Base-by-base conservation (phyloP, 2,888 invertebrate species). In the Thymelicus acteon region DNA sequence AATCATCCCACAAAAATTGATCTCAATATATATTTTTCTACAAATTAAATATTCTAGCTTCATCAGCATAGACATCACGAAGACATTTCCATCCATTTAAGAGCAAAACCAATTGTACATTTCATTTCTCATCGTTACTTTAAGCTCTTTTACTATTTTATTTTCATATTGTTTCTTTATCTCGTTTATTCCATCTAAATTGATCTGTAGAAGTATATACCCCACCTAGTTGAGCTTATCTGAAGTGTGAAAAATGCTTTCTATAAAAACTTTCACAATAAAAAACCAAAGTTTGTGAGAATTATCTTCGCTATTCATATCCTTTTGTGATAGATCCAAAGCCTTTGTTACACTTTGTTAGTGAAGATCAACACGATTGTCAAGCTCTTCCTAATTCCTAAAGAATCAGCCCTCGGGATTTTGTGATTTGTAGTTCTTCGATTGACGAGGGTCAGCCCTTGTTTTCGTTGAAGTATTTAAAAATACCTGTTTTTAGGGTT, bases 381-480 rank as follows among this genome's bases (percentile, higher is more conserved):
- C 44, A 66, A 57, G 57, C 47, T 57, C 64, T 66, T 44, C 57
- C 57, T 66, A 66, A 60, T 60, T 60, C 10, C 15, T 15, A 60
- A 60, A 10, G 60, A 60, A 10, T 19, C 1, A 6, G 15, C 37
- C 58, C 58, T n/a, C 15, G 52, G 63, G 63, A 15, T 63, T 52
- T 52, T 63, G 10, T 63, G 63, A 63, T 63, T 52, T 63, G 49
- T 52, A 19, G 61, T 24, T 47, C 15, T 39, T 60, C 60, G 40
- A 39, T 15, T 63, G 49, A 63, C 37, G 12, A 52, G 63, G 63
- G 49, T 63, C 49, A 49, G 19, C 52, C 37, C 63, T 49, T 49
- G 49, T 62, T 62, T 62, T 13, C 48, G 10, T 4, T 12, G 6
- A 31, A 5, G 8, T 58, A 39, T n/a, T 37, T n/a, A 58, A 58